Base-by-base conservation (phyloP, 2,888 invertebrate species). In the Polietes domitor region DNA sequence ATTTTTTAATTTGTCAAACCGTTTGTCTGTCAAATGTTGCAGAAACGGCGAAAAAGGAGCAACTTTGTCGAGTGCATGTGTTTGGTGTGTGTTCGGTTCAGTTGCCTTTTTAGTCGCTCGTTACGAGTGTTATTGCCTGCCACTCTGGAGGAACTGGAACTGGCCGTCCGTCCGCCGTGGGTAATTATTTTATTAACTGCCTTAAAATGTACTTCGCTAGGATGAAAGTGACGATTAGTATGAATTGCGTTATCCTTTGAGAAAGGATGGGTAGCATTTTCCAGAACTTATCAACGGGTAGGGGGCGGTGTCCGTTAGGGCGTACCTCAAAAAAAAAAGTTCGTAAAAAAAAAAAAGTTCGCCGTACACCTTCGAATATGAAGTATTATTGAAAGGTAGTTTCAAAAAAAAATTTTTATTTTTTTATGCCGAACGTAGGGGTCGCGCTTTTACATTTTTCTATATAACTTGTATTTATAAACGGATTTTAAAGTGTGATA, bases 111-210 rank as follows among this genome's bases (percentile, higher is more conserved):
- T 50, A 53, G 24, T 21, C 77, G 28, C 7, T 15, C 6, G 4
- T 19, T 1, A 37, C 50, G 37, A 37, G 24, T 72, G 58, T 47
- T 63, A n/a, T 53, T 53, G n/a, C 3, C 37, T 4, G 32, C 41
- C 1, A 12, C 0, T 53, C n/a, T 73, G 15, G 3, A 26, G 6
- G 21, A 55, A 55, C 4, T 7, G n/a, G n/a, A 28, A 61, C 15
- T 21, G 17, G 21, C 21, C 21, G 32, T 65, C 58, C 77, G n/a
- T 65, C 55, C 77, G 37, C 76, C 17, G 58, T 17, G 68, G 77
- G 78, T 81, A 81, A 84, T 84, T 84, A 84, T 84, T 78, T 84
- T 81, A 84, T 84, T 84, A 84, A 84, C 81, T 81, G 81, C 76
- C 76, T 78, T 63, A 78, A 83, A 50, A 17, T 28, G 26, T 55